phyloP scores from a whole-genome alignment of 1,140 invertebrate genomes.

The Drosophila guanche region DNA sequence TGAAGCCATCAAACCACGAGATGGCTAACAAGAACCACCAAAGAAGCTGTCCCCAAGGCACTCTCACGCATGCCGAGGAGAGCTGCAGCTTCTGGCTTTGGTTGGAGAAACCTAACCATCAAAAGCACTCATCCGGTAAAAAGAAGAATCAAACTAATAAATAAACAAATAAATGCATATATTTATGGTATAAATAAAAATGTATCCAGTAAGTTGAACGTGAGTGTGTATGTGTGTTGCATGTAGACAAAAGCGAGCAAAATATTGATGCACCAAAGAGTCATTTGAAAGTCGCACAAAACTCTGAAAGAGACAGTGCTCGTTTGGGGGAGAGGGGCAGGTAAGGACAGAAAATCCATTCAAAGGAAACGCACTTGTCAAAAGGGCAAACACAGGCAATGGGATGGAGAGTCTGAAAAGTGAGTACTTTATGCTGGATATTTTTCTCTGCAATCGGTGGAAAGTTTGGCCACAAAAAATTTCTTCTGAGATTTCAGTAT shows the following conservation, averaged over 20 bases:
- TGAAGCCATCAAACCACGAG: too few relatives aligned
- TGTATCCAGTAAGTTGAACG: neutral
- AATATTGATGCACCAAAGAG: constrained; percentile 46
- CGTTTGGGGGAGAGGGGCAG: neutral
- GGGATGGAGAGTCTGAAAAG: neutral
- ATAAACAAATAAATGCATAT: neutral
- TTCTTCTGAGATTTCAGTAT: too few relatives aligned
- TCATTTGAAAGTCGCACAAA: constrained; percentile 56
- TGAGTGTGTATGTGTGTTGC: neutral
- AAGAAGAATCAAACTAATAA: constrained; percentile 6
- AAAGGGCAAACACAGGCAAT: neutral
- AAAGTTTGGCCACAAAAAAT: too few relatives aligned
- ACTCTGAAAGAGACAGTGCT: neutral
- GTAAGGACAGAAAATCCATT: constrained; percentile 24
- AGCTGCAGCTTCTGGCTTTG: too few relatives aligned
- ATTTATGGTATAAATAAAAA: neutral
- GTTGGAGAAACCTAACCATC: neutral
- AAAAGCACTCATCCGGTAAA: constrained; percentile 17
- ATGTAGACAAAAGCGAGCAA: constrained; percentile 29
- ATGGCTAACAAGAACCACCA: too few relatives aligned
- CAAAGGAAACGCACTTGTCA: constrained; percentile 37
- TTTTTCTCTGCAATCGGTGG: too few relatives aligned
- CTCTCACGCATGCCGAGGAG: too few relatives aligned
- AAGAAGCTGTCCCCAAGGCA: too few relatives aligned
- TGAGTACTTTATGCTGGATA: neutral